Evolutionary conservation across 2,113 vertebrate genomes (phyloP).

Genomic region (Phoxinus phoxinus): DNA sequence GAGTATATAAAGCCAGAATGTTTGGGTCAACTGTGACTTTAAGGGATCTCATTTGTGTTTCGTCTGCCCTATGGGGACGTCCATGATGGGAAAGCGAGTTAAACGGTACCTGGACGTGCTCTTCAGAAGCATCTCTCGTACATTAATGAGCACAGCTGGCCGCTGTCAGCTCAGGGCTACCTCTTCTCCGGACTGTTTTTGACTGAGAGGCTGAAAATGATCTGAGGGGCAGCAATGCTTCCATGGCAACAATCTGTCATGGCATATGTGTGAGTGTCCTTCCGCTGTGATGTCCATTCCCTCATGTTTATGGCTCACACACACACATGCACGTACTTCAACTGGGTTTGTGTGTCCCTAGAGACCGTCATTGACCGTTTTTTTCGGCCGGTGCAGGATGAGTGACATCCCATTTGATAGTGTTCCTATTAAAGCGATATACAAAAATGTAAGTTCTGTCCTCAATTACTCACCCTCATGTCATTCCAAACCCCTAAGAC

Average conservation of each 20-base stretch:
- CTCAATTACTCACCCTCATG: no score
- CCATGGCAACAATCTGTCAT: constrained; percentile 61
- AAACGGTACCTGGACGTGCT: constrained; percentile 25
- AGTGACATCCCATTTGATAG: no score
- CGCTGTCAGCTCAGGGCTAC: constrained; percentile 13
- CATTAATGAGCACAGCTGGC: constrained; percentile 41
- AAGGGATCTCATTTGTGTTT: constrained; percentile 22
- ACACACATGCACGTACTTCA: constrained; percentile 32
- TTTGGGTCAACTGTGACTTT: not conserved
- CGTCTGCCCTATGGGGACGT: not conserved
- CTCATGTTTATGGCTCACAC: constrained; percentile 13
- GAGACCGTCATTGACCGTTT: not conserved
- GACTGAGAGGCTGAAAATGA: constrained; percentile 53
- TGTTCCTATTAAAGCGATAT: no score
- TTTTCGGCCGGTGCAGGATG: no score
- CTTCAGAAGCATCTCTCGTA: constrained; percentile 18
- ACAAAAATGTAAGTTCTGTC: no score
- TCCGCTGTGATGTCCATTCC: constrained; percentile 55
- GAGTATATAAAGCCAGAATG: not conserved
- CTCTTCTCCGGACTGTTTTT: constrained; percentile 28
- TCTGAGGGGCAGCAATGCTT: constrained; percentile 51
- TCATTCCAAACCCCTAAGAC: no score
- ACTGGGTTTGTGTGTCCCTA: not conserved
- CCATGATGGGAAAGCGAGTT: constrained; percentile 18
- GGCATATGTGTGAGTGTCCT: constrained; percentile 56